Conservation (phyloP, 2,888 invertebrate genomes). For the Ichneumon xanthorius region DNA sequence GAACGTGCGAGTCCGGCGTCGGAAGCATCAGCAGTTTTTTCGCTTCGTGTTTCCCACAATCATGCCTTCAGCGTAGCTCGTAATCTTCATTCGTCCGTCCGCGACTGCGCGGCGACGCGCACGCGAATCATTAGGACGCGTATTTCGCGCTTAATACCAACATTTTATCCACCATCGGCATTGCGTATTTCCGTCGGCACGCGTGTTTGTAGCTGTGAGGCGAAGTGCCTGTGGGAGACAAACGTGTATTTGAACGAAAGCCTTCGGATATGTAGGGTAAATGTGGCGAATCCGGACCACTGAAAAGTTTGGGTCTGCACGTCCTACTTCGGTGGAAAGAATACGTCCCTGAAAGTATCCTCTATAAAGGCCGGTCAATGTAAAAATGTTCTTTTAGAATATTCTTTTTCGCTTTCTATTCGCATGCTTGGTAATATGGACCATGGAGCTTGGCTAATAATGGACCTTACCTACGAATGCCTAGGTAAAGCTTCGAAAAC, state of each 20-base stretch:
- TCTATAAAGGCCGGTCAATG: too few relatives aligned
- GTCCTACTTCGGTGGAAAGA: too few relatives aligned
- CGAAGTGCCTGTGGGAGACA: background rate
- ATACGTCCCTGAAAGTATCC: too few relatives aligned
- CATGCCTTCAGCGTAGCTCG: conserved; percentile 2
- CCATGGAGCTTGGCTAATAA: background rate
- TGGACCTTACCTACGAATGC: background rate
- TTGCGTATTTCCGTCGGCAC: background rate
- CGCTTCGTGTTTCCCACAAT: conserved; percentile 34
- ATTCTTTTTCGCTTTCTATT: too few relatives aligned
- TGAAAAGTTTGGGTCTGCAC: too few relatives aligned
- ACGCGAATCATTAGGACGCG: conserved; percentile 69
- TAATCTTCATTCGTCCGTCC: conserved; percentile 16
- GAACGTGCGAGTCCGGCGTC: conserved; percentile 15
- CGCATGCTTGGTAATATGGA: too few relatives aligned
- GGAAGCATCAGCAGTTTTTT: conserved; percentile 35
- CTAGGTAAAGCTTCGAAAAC: background rate
- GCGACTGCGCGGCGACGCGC: conserved; percentile 10
- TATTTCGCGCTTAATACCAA: conserved; percentile 67
- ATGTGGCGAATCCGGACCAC: background rate
- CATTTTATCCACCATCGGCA: conserved; percentile 49
- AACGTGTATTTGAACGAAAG: background rate
- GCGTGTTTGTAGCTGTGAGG: background rate
- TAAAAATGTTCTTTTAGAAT: background rate
- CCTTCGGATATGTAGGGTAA: background rate